These are phyloP conservation scores for Eulemur rubriventer DNA, from an alignment of 2,797 vertebrate genomes.

Conservation along the genomic window DNA sequence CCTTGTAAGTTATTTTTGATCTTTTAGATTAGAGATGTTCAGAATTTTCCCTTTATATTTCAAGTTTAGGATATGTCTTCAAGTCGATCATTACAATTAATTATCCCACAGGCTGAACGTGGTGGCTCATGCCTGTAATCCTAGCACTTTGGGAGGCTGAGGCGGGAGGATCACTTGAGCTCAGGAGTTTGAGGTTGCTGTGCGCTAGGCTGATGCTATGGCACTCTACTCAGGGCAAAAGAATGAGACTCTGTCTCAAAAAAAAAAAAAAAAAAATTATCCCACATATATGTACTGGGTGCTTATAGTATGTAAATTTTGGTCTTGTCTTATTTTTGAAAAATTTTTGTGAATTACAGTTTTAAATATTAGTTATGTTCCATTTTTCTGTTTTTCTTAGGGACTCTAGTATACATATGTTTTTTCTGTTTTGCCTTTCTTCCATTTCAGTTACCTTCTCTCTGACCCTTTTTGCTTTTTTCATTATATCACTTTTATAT, in stretches of 20 bases:
- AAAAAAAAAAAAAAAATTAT: background rate
- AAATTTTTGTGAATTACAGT: background rate
- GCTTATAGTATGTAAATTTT: background rate
- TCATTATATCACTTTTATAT: background rate
- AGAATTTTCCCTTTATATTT: background rate
- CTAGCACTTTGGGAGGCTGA: too few species aligned
- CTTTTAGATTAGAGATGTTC: background rate
- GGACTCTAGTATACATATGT: background rate
- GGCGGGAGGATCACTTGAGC: too few species aligned
- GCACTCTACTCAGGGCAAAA: too few species aligned
- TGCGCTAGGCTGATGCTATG: too few species aligned
- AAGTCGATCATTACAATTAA: background rate
- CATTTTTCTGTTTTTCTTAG: background rate
- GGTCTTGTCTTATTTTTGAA: background rate
- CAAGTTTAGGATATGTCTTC: slow-evolving; percentile 12
- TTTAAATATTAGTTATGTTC: background rate
- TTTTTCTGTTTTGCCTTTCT: background rate
- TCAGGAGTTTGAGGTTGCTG: too few species aligned
- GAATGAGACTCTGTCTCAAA: too few species aligned
- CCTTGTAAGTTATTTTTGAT: background rate
- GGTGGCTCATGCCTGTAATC: too few species aligned
- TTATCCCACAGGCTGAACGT: background rate
- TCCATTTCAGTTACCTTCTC: background rate
- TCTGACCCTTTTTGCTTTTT: background rate
- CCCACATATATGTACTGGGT: background rate